These are phyloP conservation scores for Heliornis fulica DNA, from an alignment of 2,113 vertebrate genomes.

Conservation along the genomic window DNA sequence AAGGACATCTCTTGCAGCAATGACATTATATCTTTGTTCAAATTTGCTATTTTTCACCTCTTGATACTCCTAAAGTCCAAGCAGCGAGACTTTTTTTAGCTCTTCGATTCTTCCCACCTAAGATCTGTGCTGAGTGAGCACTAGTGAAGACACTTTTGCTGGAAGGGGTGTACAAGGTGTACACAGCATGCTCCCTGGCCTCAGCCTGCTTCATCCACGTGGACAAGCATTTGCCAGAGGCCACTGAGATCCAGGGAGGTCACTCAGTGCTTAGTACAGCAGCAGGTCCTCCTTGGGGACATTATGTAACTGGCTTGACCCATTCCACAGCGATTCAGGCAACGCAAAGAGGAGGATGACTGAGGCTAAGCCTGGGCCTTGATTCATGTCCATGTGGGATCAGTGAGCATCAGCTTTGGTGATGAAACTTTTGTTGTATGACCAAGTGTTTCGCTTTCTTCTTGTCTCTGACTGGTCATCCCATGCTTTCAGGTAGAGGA, in stretches of 20 bases:
- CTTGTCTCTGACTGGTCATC: not conserved
- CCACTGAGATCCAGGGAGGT: not conserved
- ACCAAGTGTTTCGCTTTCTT: not conserved
- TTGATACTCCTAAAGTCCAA: not conserved
- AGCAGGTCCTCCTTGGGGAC: not conserved
- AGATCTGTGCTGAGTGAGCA: rapidly evolving
- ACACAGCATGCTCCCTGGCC: not conserved
- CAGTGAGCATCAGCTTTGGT: not conserved
- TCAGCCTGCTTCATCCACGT: not conserved
- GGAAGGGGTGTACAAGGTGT: not conserved
- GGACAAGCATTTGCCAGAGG: not conserved
- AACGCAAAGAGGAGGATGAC: not conserved
- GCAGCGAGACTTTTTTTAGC: not conserved
- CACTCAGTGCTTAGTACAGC: not conserved
- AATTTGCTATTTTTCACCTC: not conserved
- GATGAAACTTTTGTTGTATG: not conserved
- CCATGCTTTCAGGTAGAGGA: not conserved
- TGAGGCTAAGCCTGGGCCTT: not conserved
- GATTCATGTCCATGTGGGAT: not conserved
- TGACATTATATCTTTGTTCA: not conserved
- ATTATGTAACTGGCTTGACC: not conserved
- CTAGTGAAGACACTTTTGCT: not conserved
- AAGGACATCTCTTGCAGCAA: not conserved
- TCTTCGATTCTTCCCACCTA: not conserved
- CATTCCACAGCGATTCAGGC: not conserved